A percentile compares a stretch with the other conserved stretches of the same genome.
Evolutionary conservation across 92 coral and sea anemone genomes (phyloP).

Genomic region (Scolanthus callimorphus): DNA sequence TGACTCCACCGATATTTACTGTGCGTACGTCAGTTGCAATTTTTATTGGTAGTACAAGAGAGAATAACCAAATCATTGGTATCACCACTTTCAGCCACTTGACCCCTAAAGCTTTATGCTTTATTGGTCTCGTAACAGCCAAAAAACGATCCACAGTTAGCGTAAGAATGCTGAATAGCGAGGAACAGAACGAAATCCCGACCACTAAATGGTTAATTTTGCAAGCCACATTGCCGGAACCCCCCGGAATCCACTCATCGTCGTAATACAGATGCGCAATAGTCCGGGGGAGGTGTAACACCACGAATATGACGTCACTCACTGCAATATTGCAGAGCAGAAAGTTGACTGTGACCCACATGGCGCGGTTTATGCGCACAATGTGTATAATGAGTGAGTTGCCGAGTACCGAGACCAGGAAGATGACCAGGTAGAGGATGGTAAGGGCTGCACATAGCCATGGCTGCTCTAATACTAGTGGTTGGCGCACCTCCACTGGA

Average conservation of each 20-base stretch:
- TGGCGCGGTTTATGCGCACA: neutral
- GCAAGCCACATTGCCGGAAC: neutral
- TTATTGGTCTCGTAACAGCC: neutral
- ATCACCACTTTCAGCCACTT: neutral
- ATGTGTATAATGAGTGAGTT: slow-evolving; percentile 1
- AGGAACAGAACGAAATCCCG: neutral
- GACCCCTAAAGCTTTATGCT: neutral
- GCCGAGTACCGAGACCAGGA: neutral
- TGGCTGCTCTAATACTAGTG: neutral
- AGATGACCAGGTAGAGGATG: neutral
- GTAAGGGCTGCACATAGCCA: neutral
- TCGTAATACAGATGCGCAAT: neutral
- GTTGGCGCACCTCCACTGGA: neutral
- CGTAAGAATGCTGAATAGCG: neutral
- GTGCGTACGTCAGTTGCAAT: neutral
- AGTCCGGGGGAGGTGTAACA: neutral
- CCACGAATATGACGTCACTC: neutral
- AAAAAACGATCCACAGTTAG: neutral
- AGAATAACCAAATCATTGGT: neutral
- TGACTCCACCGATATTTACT: neutral
- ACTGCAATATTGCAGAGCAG: neutral
- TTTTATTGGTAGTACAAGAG: neutral
- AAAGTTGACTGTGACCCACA: neutral
- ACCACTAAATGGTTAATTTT: neutral
- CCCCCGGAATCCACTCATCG: neutral